Conservation (phyloP, 2,113 vertebrate genomes). For the Pyxicephalus adspersus region DNA sequence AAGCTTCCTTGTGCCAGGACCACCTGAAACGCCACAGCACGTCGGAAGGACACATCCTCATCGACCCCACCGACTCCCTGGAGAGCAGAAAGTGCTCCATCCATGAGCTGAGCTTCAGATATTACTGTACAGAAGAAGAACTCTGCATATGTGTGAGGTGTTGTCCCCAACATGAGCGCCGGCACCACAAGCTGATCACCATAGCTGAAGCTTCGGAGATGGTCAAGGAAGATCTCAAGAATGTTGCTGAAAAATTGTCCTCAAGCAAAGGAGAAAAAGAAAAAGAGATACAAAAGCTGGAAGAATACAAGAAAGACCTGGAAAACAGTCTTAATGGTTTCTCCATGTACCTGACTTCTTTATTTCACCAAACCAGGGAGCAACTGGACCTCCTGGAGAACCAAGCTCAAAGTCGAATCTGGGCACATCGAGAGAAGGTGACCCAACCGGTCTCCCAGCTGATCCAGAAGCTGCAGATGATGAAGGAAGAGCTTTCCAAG, state of each 20-base stretch:
- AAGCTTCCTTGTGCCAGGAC: constrained; percentile 78
- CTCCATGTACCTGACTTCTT: not conserved
- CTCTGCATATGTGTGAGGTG: not conserved
- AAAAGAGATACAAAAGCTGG: not conserved
- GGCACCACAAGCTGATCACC: not conserved
- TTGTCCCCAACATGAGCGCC: not conserved
- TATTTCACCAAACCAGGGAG: not conserved
- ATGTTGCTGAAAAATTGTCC: not conserved
- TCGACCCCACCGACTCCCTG: constrained; percentile 69
- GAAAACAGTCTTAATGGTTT: not conserved
- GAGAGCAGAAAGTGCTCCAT: not conserved
- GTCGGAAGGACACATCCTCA: constrained; percentile 74
- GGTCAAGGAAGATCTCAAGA: not conserved
- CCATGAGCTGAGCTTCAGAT: not conserved
- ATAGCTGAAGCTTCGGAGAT: not conserved
- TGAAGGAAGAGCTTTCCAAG: not conserved
- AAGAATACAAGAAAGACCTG: not conserved
- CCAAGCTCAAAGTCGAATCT: not conserved
- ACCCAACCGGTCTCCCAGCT: no score
- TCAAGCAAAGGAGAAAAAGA: not conserved
- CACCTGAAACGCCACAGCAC: constrained; percentile 65
- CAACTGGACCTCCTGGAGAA: not conserved
- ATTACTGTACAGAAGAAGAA: not conserved
- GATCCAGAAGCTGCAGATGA: not conserved
- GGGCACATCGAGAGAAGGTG: not conserved